Base-by-base conservation (phyloP, 2,113 vertebrate genomes). In the Tonatia bakeri region DNA sequence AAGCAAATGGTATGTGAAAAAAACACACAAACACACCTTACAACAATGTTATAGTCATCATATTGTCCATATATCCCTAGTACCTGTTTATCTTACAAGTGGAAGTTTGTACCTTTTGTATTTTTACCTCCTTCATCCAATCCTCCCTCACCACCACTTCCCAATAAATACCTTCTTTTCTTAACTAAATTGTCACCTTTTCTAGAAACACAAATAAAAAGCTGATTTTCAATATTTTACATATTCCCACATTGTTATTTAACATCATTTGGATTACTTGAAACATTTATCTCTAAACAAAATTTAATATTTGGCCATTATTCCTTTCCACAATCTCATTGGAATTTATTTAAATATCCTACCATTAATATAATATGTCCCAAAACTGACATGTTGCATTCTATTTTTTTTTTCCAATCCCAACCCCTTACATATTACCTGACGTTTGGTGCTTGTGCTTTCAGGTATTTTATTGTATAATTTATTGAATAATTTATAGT, bases 401-500 rank as follows among this genome's bases (percentile, higher is more conserved):
- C 12, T 90, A 80, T 72, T 24, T 77, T 38, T 90, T 50, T 43
- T 33, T 93, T 8, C 8, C 6, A 20, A 52, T 77, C 26, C 4
- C 40, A 75, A 20, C 16, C 7, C 36, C 52, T 67, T 67, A 93
- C 22, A 82, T 7, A 77, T 43, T 77, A 72, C 43, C 47, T 93
- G 73, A 94, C 67, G 95, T 90, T 88, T 90, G 16, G 12, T 75
- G 33, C 67, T 81, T 92, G 11, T 14, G 19, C 15, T 17, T 11
- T 94, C 83, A 91, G 40, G 33, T 59, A 83, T 65, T 88, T 43
- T 93, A 67, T 70, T 81, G 22, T 73, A 90, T 70, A 92, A 76
- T 45, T 86, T 87, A 91, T n/a, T 91, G 19, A 85, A 91, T 95
- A 94, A 91, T 67, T 94, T 93, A 91, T 33, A 85, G 24, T 75